A percentile compares a stretch with the other conserved stretches of the same genome.
These are phyloP conservation scores for Drosophila jambulina DNA, from an alignment of 1,140 invertebrate species.

Conservation along the genomic window DNA sequence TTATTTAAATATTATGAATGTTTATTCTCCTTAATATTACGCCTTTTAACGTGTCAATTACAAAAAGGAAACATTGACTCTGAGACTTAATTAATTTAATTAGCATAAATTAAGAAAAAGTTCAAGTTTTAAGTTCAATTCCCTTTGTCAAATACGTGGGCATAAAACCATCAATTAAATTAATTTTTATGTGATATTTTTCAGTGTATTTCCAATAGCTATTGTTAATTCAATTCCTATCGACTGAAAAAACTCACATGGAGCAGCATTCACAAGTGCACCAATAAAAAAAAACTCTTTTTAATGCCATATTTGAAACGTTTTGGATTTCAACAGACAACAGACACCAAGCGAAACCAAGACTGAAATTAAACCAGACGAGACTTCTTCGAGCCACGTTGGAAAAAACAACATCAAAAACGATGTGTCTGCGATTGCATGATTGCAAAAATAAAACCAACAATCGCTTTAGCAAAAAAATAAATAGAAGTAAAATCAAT, in stretches of 20 bases:
- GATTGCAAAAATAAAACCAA: neutral
- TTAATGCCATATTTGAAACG: constrained; percentile 30
- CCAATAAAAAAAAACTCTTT: constrained; percentile 21
- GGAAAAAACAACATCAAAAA: constrained; percentile 10
- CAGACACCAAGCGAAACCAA: constrained; percentile 24
- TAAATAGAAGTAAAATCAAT: neutral
- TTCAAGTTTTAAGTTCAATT: constrained; percentile 15
- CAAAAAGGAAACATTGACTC: constrained; percentile 2
- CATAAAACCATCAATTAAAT: neutral
- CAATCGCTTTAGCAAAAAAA: constrained; percentile 8
- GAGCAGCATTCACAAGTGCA: constrained; percentile 32
- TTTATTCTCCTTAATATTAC: neutral
- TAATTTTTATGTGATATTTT: neutral
- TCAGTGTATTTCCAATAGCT: neutral
- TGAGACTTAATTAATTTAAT: constrained; percentile 8
- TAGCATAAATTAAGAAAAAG: neutral
- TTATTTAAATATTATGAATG: neutral
- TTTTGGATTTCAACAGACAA: constrained; percentile 40
- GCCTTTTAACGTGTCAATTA: neutral
- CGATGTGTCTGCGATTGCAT: constrained; percentile 20
- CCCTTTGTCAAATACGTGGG: neutral
- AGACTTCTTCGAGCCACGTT: constrained; percentile 14
- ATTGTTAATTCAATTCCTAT: constrained; percentile 22
- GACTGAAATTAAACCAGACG: constrained; percentile 25
- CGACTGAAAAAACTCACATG: constrained; percentile 3